A percentile compares a stretch with the other conserved stretches of the same genome.
These are phyloP conservation scores for Porites divaricata DNA, from an alignment of 92 coral and sea anemone genomes.

Conservation along the genomic window DNA sequence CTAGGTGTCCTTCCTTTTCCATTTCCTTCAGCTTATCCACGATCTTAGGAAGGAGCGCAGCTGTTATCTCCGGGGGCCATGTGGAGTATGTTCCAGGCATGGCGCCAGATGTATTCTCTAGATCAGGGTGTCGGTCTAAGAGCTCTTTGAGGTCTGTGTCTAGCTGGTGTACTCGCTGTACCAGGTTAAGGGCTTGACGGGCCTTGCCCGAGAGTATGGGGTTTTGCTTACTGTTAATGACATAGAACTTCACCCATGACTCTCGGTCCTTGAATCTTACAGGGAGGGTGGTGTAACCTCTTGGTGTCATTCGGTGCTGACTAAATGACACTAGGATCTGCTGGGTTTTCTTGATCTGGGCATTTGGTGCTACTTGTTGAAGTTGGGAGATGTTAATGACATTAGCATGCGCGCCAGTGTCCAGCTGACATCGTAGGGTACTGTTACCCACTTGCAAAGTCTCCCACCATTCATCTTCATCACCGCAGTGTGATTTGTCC, in stretches of 20 bases:
- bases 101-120: constrained; percentile 50
- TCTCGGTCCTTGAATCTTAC: too few species aligned
- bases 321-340: neutral
- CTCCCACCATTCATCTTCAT: neutral
- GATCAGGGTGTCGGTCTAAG: constrained; percentile 55
- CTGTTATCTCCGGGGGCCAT: constrained; percentile 63
- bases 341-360: too few species aligned
- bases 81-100: constrained; percentile 57
- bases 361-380: neutral
- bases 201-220: neutral
- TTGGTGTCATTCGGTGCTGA: too few species aligned
- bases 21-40: constrained; percentile 48
- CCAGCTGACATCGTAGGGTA: neutral
- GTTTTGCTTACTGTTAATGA: neutral
- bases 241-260: neutral
- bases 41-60: constrained; percentile 57
- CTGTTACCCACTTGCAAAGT: neutral
- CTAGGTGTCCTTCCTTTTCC: constrained; percentile 31
- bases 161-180: constrained; percentile 44
- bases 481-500: neutral
- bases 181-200: neutral
- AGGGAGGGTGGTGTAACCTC: too few species aligned
- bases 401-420: neutral
- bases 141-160: constrained; percentile 48
- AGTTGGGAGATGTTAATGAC: neutral